phyloP scores from a whole-genome alignment of 2,113 vertebrate species.

The Crotalus viridis region DNA sequence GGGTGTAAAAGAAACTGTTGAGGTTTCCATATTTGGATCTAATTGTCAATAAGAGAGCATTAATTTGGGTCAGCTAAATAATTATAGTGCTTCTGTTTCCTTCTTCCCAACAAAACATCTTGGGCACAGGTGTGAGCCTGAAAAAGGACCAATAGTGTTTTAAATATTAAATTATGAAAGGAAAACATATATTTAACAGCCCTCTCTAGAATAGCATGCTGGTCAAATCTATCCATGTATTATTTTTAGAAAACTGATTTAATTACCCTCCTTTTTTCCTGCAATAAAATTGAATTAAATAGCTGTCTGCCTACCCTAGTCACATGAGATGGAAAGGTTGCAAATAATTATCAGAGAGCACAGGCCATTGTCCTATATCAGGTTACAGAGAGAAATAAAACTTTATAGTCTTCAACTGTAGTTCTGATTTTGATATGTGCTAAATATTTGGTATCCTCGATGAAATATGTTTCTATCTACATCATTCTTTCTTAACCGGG shows the following conservation, averaged over 20 bases:
- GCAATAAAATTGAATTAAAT: neutral
- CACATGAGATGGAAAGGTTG: neutral
- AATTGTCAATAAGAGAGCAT: neutral
- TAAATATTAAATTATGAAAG: neutral
- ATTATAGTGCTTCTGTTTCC: neutral
- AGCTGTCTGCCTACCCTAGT: neutral
- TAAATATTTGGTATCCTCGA: neutral
- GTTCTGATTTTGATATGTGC: neutral
- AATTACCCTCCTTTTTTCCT: neutral
- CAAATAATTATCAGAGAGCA: neutral
- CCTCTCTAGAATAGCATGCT: neutral
- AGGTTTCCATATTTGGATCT: neutral
- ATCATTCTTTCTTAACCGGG: neutral
- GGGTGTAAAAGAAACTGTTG: neutral
- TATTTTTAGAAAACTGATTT: neutral
- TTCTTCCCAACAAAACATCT: neutral
- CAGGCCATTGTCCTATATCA: neutral
- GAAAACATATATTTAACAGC: neutral
- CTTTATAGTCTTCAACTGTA: neutral
- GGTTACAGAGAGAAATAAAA: neutral
- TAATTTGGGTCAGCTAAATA: neutral
- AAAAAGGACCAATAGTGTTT: neutral
- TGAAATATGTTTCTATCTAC: neutral
- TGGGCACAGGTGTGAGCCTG: neutral
- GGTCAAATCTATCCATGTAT: neutral